phyloP scores from a whole-genome alignment of 2,797 vertebrate species.

The Tympanoctomys barrerae region DNA sequence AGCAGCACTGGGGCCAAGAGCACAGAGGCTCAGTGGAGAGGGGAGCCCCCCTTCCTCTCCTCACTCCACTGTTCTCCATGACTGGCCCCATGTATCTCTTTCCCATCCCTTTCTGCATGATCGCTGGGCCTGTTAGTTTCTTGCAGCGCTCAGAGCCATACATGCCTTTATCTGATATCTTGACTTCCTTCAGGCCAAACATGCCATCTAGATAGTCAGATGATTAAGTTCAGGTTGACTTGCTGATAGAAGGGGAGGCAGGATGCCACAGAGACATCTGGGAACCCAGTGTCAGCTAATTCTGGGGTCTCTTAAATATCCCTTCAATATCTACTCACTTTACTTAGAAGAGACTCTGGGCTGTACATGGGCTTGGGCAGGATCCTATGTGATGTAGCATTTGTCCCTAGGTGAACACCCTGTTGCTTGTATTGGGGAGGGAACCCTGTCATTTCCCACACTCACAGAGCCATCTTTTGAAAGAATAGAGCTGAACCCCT shows the following conservation, averaged over 20 bases:
- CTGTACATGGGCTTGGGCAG: neutral
- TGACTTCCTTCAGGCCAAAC: neutral
- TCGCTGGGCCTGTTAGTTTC: neutral
- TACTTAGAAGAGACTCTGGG: neutral
- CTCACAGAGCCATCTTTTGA: neutral
- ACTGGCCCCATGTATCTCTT: neutral
- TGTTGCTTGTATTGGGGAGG: neutral
- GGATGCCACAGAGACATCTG: neutral
- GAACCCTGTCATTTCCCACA: too few species aligned
- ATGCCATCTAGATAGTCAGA: too few species aligned
- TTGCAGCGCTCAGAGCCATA: neutral
- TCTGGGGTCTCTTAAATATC: neutral
- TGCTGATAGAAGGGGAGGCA: neutral
- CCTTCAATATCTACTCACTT: neutral
- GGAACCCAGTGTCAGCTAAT: neutral
- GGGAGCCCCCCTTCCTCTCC: too few species aligned
- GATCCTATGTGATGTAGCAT: neutral
- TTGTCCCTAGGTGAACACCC: neutral
- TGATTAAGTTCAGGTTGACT: neutral
- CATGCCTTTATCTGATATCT: neutral
- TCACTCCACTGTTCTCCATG: neutral
- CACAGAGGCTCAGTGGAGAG: neutral
- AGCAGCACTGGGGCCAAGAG: neutral
- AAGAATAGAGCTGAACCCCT: neutral
- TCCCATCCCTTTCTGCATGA: neutral